Conservation (phyloP, 2,113 vertebrate genomes). For the Prietella phreatophila region DNA sequence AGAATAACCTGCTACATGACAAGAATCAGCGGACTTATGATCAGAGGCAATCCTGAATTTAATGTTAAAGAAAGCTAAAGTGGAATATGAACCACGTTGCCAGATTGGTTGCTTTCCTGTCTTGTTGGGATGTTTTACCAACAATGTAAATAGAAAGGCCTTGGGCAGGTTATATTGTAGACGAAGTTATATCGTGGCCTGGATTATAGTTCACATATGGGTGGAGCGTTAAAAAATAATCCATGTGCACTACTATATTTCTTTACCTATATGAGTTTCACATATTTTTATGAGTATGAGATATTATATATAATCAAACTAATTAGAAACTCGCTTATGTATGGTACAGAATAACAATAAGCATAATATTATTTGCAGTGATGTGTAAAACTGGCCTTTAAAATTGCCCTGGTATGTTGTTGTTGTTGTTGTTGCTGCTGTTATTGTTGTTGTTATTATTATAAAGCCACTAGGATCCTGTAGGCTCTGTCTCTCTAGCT, state of each 20-base stretch:
- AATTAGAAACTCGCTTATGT: background rate
- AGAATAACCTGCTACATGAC: background rate
- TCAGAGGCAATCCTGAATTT: constrained; percentile 49
- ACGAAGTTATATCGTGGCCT: background rate
- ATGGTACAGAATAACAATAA: background rate
- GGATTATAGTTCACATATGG: background rate
- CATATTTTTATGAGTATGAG: too few relatives aligned
- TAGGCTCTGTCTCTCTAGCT: background rate
- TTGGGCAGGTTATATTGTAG: background rate
- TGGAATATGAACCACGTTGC: constrained; percentile 61
- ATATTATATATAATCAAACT: background rate
- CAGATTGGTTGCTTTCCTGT: background rate
- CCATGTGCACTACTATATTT: background rate
- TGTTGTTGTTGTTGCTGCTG: background rate
- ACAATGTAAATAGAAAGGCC: background rate
- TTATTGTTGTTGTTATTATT: background rate
- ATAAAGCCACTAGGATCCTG: background rate
- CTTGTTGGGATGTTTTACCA: background rate
- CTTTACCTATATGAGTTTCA: too few relatives aligned
- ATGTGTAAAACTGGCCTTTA: background rate
- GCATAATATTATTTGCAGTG: background rate
- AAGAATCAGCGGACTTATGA: constrained; percentile 34
- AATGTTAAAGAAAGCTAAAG: constrained; percentile 57
- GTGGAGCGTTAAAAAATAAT: background rate
- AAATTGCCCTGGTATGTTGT: background rate